These are phyloP conservation scores for Neosilurus hyrtlii DNA, from an alignment of 2,797 vertebrate species.

Conservation along the genomic window DNA sequence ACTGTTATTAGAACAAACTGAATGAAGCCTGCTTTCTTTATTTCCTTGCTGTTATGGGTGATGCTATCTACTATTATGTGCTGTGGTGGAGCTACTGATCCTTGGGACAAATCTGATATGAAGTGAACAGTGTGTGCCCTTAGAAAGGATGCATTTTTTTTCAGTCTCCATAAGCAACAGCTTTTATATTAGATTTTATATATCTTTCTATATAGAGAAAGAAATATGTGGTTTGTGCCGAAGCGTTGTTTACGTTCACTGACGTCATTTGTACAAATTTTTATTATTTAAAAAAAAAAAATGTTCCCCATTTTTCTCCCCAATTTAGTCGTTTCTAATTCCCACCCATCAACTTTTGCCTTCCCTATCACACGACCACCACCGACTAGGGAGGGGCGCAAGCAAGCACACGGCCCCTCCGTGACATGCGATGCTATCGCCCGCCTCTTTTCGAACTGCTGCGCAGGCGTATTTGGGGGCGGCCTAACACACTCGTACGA, in stretches of 20 bases:
- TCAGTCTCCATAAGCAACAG: background rate
- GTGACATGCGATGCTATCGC: no score
- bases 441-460: no score
- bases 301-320: no score
- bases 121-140: conserved; percentile 6
- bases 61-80: conserved; percentile 33
- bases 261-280: background rate
- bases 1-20: background rate
- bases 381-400: no score
- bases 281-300: no score
- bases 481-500: no score
- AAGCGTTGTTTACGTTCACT: background rate
- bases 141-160: conserved; percentile 31
- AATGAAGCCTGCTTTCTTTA: conserved; percentile 19
- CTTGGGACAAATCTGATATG: conserved; percentile 18
- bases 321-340: no score
- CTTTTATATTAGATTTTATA: background rate
- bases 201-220: no score
- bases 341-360: no score
- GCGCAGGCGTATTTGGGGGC: no score
- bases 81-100: background rate
- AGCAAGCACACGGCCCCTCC: no score
- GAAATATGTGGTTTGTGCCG: background rate
- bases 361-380: no score
- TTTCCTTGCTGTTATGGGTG: conserved; percentile 15